These are phyloP conservation scores for Pseudorhombus dupliciocellatus DNA, from an alignment of 2,113 vertebrate species.

Conservation along the genomic window DNA sequence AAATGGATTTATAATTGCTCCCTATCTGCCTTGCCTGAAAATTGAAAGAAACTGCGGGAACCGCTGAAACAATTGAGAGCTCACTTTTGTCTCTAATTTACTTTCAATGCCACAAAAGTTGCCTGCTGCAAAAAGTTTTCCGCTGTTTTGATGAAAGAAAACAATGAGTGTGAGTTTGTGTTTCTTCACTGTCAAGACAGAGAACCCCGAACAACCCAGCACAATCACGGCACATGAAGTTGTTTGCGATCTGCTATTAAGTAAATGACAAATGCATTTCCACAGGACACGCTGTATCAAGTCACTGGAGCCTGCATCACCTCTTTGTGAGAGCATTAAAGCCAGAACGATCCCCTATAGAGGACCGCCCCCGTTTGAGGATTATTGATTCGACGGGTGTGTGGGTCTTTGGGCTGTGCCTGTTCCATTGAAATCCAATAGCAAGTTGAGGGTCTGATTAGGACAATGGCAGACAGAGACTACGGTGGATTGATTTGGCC, in stretches of 20 bases:
- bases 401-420: conserved; percentile 65
- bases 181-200: background rate
- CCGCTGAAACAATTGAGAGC: conserved; percentile 38
- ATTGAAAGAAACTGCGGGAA: conserved; percentile 16
- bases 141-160: conserved; percentile 10
- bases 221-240: conserved; percentile 31
- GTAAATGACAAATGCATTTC: conserved; percentile 60
- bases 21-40: conserved; percentile 15
- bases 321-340: conserved; percentile 57
- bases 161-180: conserved; percentile 7
- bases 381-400: conserved; percentile 64
- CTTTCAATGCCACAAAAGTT: conserved; percentile 33
- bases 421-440: conserved; percentile 75
- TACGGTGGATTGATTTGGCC: conserved; percentile 68
- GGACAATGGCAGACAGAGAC: conserved; percentile 64
- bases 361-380: conserved; percentile 58
- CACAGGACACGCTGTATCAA: conserved; percentile 44
- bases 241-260: conserved; percentile 30
- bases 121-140: conserved; percentile 12
- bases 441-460: conserved; percentile 72
- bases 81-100: conserved; percentile 25
- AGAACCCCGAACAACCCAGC: background rate
- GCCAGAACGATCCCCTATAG: conserved; percentile 43
- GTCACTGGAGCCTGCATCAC: conserved; percentile 44
- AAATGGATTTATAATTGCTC: conserved; percentile 38